Evolutionary conservation across 2,797 vertebrate species (phyloP), one percentile per base, ranked within the genome.

Genomic region (Hoplostethus mediterraneus): DNA sequence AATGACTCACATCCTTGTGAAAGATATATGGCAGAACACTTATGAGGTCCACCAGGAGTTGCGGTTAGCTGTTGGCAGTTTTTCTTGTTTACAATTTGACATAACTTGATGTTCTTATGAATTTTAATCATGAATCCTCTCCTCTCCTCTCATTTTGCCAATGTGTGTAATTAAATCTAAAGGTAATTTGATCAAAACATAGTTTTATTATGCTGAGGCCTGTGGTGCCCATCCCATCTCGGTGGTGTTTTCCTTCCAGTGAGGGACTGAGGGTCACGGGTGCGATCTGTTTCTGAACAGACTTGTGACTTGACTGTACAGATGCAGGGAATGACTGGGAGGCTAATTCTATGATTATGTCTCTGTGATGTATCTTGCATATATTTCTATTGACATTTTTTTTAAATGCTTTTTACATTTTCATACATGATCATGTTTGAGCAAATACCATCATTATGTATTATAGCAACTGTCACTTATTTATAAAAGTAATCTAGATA

Each of bases 1-100:
- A 79, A 75, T 87, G 78, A 87, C 78, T 90, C 81, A 83, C 61
- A 44, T 69, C 28, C 30, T 56, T 56, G 38, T 69, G 69, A 83
- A 63, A 74, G 40, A 21, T 21, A 77, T 56, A 75, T 21, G 13
- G 8, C 47, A 77, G 66, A 77, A 59, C 48, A 73, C 68, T 54
- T 60, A 30, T 51, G 28, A 57, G n/a, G 53, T 67, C 58, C 48
- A 30, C 16, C 52, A 69, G 53, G 2, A 80, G 67, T 56, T 66
- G 8, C 33, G 48, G 17, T 49, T 72, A 81, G 66, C 5, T 61
- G 10, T 17, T 33, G 17, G 36, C n/a, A 6, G 25, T 54, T 40
- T 54, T 44, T 55, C 51, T 8, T 0, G 25, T 66, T 77, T 71
- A 14, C 6, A 59, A 16, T 59, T 62, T 64, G 36, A 25, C 42